These are phyloP conservation scores for Nomia melanderi DNA, from an alignment of 1,140 invertebrate genomes.

Conservation along the genomic window DNA sequence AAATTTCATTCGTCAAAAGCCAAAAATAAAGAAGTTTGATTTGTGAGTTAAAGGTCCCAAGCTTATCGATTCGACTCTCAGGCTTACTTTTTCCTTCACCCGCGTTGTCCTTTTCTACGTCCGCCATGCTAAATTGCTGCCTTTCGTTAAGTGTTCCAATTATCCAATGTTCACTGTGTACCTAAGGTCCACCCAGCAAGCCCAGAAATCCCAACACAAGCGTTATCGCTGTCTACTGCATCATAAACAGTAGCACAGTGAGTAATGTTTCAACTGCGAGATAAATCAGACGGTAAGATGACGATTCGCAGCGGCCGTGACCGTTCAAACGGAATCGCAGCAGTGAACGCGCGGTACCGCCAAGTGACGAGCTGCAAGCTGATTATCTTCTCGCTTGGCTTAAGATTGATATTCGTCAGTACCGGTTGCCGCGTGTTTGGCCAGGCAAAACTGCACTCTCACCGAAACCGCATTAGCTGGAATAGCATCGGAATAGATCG, in stretches of 20 bases:
- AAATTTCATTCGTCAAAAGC: too few species aligned
- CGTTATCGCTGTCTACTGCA: background rate
- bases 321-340: background rate
- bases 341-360: background rate
- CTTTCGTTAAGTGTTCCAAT: too few species aligned
- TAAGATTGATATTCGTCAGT: slow-evolving; percentile 57
- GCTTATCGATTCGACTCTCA: too few species aligned
- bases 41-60: too few species aligned
- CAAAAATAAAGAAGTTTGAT: too few species aligned
- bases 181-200: too few species aligned
- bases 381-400: slow-evolving; percentile 61
- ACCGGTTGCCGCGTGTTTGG: background rate
- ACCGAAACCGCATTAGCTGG: slow-evolving; percentile 59
- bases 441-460: slow-evolving; percentile 54
- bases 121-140: too few species aligned
- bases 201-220: too few species aligned
- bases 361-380: slow-evolving; percentile 9
- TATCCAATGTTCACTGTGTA: too few species aligned
- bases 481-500: slow-evolving; percentile 52
- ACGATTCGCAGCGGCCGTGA: background rate
- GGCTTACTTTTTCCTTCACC: too few species aligned
- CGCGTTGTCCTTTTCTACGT: too few species aligned
- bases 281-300: slow-evolving; percentile 5
- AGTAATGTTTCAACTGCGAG: background rate
- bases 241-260: background rate